Conservation (phyloP, 1,140 invertebrate species). For the Samia ricini region DNA sequence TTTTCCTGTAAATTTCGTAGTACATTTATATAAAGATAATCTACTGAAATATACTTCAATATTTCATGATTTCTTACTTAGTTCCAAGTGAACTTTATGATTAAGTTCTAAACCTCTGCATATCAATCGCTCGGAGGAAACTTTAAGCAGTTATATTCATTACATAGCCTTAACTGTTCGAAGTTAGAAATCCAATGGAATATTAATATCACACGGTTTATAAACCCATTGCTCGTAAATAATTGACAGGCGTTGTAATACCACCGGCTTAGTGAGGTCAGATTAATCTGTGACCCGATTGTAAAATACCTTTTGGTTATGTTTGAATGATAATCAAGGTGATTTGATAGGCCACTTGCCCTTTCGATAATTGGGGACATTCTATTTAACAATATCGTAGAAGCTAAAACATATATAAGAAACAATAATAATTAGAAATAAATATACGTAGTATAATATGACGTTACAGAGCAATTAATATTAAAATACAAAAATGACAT, state of each 20-base stretch:
- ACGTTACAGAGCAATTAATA: too few species aligned
- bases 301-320: background rate
- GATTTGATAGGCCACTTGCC: background rate
- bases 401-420: background rate
- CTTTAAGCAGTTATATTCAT: background rate
- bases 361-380: background rate
- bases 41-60: too few species aligned
- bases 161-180: background rate
- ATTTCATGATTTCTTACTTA: too few species aligned
- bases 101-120: background rate
- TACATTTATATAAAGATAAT: too few species aligned
- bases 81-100: too few species aligned
- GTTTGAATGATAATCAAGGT: background rate
- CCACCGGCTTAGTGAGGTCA: background rate
- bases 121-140: background rate
- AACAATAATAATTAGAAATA: background rate
- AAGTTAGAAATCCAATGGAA: background rate
- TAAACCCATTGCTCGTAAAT: constrained; percentile 5
- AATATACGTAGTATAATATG: too few species aligned
- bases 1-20: too few species aligned
- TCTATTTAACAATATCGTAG: background rate
- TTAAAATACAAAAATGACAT: background rate
- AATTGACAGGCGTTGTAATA: constrained; percentile 5
- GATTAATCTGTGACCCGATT: background rate
- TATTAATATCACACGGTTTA: background rate